Conservation (phyloP, 2,797 vertebrate genomes). For the Coilia nasus region DNA sequence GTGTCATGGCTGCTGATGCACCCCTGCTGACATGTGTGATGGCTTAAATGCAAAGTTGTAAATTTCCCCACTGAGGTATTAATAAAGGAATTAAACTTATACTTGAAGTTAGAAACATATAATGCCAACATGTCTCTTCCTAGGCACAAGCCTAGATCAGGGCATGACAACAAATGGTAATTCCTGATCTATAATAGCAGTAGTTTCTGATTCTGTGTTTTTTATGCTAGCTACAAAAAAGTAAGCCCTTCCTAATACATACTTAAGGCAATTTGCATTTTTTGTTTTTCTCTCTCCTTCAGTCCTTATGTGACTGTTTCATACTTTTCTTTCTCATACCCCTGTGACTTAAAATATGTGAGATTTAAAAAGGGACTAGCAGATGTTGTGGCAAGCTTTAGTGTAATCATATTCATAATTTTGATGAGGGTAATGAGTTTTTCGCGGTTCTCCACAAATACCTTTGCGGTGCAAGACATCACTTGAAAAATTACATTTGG, state of each 20-base stretch:
- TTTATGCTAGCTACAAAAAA: background rate
- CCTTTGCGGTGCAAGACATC: background rate
- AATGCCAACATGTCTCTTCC: no score
- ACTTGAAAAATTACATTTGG: background rate
- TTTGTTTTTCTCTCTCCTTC: background rate
- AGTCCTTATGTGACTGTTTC: background rate
- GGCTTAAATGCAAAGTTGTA: no score
- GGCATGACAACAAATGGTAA: background rate
- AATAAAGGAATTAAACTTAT: no score
- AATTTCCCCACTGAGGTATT: no score
- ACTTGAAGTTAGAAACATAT: no score
- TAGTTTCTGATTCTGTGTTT: background rate
- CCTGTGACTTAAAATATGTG: background rate
- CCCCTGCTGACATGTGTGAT: no score
- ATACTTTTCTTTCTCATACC: background rate
- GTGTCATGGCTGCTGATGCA: no score
- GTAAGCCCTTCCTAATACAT: background rate
- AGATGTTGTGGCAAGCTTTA: conserved; percentile 21
- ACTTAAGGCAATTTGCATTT: conserved; percentile 3
- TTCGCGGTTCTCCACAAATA: background rate
- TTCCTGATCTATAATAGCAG: background rate
- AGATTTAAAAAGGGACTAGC: conserved; percentile 13
- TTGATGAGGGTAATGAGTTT: conserved; percentile 35
- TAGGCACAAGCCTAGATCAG: no score
- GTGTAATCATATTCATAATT: conserved; percentile 24